These are phyloP conservation scores for Drosophila novamexicana DNA, from an alignment of 1,140 invertebrate genomes.

Conservation along the genomic window DNA sequence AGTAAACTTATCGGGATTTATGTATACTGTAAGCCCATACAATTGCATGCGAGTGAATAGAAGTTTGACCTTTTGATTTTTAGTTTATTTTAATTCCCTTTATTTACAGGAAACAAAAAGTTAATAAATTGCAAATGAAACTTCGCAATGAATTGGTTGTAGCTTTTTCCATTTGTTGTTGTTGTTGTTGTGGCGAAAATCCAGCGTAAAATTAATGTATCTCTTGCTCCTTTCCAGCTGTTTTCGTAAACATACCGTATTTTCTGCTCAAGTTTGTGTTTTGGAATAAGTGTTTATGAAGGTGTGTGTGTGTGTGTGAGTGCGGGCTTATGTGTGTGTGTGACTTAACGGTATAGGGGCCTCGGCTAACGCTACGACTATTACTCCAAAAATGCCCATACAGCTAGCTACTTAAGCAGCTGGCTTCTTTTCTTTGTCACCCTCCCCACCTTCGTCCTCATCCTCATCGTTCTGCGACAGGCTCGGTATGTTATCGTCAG, in stretches of 20 bases:
- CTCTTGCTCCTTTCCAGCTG: slow-evolving; percentile 49
- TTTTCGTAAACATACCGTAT: slow-evolving; percentile 55
- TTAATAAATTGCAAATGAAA: slow-evolving; percentile 74
- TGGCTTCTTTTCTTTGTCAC: slow-evolving; percentile 66
- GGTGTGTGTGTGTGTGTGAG: slow-evolving; percentile 44
- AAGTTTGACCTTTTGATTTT: slow-evolving; percentile 9
- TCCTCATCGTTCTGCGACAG: slow-evolving; percentile 81
- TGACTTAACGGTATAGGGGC: slow-evolving; percentile 72
- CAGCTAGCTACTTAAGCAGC: slow-evolving; percentile 49
- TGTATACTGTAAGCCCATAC: background rate
- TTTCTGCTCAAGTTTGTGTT: slow-evolving; percentile 55
- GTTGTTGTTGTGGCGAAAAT: slow-evolving; percentile 55
- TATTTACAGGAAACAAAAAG: slow-evolving; percentile 83
- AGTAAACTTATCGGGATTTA: background rate
- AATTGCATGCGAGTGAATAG: background rate
- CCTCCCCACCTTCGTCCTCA: slow-evolving; percentile 67
- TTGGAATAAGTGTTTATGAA: slow-evolving; percentile 68
- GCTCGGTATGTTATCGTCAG: slow-evolving; percentile 80
- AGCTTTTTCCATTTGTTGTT: slow-evolving; percentile 63
- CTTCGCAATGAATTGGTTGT: slow-evolving; percentile 78
- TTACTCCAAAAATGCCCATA: slow-evolving; percentile 60
- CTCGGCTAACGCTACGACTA: slow-evolving; percentile 65
- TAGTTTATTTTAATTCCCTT: slow-evolving; percentile 81
- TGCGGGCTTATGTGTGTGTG: slow-evolving; percentile 36
- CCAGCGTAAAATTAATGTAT: slow-evolving; percentile 63